Conservation (phyloP, 2,113 vertebrate species). For the Donacobius atricapilla region DNA sequence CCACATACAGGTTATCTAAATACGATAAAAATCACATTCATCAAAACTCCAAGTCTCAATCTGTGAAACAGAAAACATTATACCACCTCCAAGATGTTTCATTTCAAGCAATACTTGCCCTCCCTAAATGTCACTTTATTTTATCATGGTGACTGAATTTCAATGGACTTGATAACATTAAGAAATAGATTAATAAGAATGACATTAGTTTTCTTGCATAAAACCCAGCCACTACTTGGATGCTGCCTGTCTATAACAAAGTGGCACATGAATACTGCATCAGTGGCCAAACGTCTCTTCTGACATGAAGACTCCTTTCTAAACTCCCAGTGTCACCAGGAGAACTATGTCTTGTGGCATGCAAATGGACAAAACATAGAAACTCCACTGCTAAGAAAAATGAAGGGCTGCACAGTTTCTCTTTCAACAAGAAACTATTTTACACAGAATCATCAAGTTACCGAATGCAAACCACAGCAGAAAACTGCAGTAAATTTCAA, state of each 20-base stretch:
- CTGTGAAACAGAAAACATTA: background rate
- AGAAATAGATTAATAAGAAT: background rate
- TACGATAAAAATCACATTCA: background rate
- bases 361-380: background rate
- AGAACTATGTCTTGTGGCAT: background rate
- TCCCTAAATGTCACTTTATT: background rate
- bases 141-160: background rate
- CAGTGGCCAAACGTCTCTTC: background rate
- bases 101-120: background rate
- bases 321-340: background rate
- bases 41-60: background rate
- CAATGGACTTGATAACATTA: background rate
- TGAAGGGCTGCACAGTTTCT: background rate
- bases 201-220: background rate
- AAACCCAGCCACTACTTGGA: background rate
- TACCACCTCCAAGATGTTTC: background rate
- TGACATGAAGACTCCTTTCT: background rate
- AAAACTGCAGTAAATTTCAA: constrained; percentile 35
- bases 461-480: constrained; percentile 9
- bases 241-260: background rate
- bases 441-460: constrained; percentile 10
- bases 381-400: background rate
- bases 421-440: background rate
- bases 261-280: accelerated
- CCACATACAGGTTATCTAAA: background rate